Evolutionary conservation across 2,888 invertebrate genomes (phyloP).

Genomic region (Caprella mutica): DNA sequence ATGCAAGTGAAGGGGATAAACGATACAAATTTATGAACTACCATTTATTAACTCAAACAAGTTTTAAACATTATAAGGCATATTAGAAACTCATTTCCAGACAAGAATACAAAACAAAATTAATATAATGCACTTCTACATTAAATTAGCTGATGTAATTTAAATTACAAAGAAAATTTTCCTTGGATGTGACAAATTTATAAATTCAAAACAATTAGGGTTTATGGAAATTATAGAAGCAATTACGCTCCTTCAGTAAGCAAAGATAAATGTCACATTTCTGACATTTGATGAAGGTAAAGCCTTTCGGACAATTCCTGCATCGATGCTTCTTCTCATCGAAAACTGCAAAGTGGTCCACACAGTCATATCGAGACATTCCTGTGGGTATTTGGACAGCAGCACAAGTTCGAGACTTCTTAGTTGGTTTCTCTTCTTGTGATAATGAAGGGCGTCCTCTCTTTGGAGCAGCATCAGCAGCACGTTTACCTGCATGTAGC

Average conservation of each 20-base stretch:
- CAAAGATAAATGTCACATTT: slow-evolving; percentile 1
- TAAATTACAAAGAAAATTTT: no score
- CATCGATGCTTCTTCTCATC: neutral
- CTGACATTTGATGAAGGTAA: neutral
- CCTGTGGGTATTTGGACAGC: neutral
- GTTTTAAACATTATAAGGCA: no score
- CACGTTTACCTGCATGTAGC: neutral
- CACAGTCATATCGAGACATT: neutral
- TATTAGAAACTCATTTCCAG: no score
- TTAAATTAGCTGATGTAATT: no score
- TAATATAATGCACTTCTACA: no score
- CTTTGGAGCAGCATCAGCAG: neutral
- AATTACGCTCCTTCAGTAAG: neutral
- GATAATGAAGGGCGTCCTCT: neutral
- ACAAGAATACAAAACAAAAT: no score
- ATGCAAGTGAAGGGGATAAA: no score
- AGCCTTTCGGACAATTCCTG: neutral
- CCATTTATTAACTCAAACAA: no score
- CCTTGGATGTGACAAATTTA: no score
- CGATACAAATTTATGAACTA: no score
- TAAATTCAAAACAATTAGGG: no score
- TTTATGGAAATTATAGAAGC: no score
- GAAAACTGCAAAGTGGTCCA: neutral
- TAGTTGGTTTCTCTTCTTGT: neutral
- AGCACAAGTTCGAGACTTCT: neutral